Conservation (phyloP, 2,888 invertebrate genomes). For the Arctia plantaginis region DNA sequence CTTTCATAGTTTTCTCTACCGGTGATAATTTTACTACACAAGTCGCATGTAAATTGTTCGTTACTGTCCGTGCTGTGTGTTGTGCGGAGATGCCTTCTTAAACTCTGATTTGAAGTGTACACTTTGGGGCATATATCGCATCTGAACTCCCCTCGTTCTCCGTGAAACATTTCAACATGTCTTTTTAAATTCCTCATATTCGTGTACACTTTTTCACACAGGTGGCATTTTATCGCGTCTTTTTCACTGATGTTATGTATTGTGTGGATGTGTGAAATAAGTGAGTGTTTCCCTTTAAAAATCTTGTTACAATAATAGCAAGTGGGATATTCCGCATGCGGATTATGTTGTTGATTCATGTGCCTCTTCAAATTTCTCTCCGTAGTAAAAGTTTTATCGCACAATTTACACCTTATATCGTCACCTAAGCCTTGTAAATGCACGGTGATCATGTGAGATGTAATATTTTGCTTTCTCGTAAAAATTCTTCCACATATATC, state of each 20-base stretch:
- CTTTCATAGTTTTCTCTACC: constrained; percentile 56
- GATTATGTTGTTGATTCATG: constrained; percentile 69
- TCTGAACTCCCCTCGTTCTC: constrained; percentile 62
- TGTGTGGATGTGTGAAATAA: constrained; percentile 68
- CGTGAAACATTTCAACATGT: constrained; percentile 72
- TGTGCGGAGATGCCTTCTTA: constrained; percentile 63
- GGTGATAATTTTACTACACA: constrained; percentile 49
- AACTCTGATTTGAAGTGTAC: constrained; percentile 72
- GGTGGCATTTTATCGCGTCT: constrained; percentile 58
- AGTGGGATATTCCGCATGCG: constrained; percentile 63
- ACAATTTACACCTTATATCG: constrained; percentile 63
- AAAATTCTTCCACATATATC: constrained; percentile 76
- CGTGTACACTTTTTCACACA: constrained; percentile 69
- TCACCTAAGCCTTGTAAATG: constrained; percentile 66
- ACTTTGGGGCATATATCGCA: constrained; percentile 74
- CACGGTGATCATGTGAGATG: constrained; percentile 74
- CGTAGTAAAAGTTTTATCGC: constrained; percentile 69
- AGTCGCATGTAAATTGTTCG: constrained; percentile 51
- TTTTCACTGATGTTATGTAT: constrained; percentile 55
- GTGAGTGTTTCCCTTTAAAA: constrained; percentile 66
- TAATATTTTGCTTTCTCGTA: constrained; percentile 75
- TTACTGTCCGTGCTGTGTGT: constrained; percentile 57
- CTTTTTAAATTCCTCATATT: constrained; percentile 70
- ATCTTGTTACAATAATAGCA: constrained; percentile 69
- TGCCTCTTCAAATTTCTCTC: constrained; percentile 73